phyloP scores from a whole-genome alignment of 2,797 vertebrate species.

The Poeciliopsis gracilis region DNA sequence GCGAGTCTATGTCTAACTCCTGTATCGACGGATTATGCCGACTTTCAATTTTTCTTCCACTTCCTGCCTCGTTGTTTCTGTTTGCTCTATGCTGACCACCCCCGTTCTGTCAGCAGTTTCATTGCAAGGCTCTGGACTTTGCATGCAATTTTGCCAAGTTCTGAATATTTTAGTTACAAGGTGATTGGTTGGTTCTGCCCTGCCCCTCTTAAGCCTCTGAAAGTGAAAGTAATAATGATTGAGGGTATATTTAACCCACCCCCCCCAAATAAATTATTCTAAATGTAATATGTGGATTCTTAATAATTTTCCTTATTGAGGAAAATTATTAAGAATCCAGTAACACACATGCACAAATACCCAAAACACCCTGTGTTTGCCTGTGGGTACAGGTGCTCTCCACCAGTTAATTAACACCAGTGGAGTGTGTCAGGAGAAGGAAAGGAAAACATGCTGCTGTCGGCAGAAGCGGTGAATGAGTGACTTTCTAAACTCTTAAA shows the following conservation, averaged over 20 bases:
- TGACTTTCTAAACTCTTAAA: conserved; percentile 59
- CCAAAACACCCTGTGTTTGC: conserved; percentile 30
- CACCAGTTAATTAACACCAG: conserved; percentile 65
- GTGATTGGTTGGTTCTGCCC: conserved; percentile 57
- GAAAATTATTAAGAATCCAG: too few relatives aligned
- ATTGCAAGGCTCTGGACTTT: conserved; percentile 24
- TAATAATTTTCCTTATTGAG: conserved; percentile 3
- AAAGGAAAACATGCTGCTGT: conserved; percentile 56
- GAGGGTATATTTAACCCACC: not conserved
- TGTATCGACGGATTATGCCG: conserved; percentile 16
- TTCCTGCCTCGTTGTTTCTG: conserved; percentile 13
- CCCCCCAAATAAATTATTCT: not conserved
- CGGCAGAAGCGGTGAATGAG: conserved; percentile 45
- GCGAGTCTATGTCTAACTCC: not conserved
- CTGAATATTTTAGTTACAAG: conserved; percentile 48
- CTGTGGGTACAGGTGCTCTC: conserved; percentile 49
- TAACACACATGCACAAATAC: conserved; percentile 15
- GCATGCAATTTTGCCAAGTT: conserved; percentile 32
- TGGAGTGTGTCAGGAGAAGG: conserved; percentile 57
- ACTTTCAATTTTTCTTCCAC: conserved; percentile 14
- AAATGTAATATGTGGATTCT: conserved; percentile 8
- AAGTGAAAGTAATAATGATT: conserved; percentile 20
- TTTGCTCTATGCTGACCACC: not conserved
- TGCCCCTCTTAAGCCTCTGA: conserved; percentile 54
- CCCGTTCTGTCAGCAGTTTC: conserved; percentile 10